phyloP scores from a whole-genome alignment of 2,888 invertebrate genomes.

The Oasisia sp. region DNA sequence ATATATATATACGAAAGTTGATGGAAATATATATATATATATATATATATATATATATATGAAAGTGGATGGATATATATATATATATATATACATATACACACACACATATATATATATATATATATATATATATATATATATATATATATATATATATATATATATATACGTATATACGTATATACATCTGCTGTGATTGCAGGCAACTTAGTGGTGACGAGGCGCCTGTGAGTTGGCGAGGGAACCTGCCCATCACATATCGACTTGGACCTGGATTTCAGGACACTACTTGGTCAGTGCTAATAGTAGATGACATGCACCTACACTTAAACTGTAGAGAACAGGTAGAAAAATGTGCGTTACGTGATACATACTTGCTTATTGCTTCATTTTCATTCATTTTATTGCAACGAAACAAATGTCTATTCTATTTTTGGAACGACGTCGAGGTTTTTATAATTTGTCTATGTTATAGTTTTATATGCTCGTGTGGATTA shows the following conservation, averaged over 20 bases:
- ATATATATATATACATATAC: too few species aligned
- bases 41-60: too few species aligned
- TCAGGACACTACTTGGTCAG: slow-evolving; percentile 31
- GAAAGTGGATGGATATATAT: too few species aligned
- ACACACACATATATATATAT: too few species aligned
- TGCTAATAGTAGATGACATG: not conserved
- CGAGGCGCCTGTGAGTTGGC: slow-evolving; percentile 53
- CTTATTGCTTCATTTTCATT: not conserved
- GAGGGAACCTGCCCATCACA: slow-evolving; percentile 55
- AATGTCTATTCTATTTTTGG: not conserved
- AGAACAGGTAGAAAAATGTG: not conserved
- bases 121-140: too few species aligned
- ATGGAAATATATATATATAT: too few species aligned
- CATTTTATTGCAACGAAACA: not conserved
- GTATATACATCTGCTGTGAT: too few species aligned
- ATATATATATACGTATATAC: too few species aligned
- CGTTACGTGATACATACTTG: not conserved
- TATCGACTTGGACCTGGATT: slow-evolving; percentile 59
- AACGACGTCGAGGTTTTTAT: not conserved
- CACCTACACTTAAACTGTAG: not conserved
- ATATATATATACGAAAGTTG: too few species aligned
- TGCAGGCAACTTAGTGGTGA: slow-evolving; percentile 56
- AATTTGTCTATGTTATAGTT: not conserved
- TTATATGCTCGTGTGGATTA: not conserved
- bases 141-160: too few species aligned